Percentiles rank a stretch among this genome's conserved stretches.
These are phyloP conservation scores for Pseudonaja textilis DNA, from an alignment of 2,113 vertebrate species.

Conservation along the genomic window DNA sequence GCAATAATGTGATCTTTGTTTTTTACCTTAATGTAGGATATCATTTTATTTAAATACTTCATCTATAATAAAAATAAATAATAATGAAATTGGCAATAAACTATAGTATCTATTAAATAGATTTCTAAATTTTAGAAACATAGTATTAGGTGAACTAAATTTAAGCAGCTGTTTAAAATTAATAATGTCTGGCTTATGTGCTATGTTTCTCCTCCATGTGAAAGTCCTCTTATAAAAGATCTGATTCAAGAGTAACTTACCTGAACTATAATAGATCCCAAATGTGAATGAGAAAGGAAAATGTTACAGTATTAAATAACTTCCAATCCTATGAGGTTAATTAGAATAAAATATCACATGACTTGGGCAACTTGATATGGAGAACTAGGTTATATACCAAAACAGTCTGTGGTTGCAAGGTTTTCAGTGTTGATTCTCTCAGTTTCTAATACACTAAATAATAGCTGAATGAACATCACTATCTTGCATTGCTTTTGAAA, in stretches of 20 bases:
- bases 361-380: background rate
- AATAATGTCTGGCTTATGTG: background rate
- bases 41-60: background rate
- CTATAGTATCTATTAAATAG: background rate
- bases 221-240: background rate
- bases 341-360: background rate
- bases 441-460: background rate
- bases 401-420: background rate
- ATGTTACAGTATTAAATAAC: background rate
- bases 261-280: background rate
- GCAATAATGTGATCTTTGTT: slow-evolving; percentile 14
- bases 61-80: background rate
- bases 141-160: background rate
- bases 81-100: slow-evolving; percentile 6
- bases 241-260: background rate
- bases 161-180: background rate
- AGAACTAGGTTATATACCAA: background rate
- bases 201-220: background rate
- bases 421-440: background rate
- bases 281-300: background rate
- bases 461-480: background rate
- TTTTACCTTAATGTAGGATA: background rate
- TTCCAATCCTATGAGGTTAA: background rate
- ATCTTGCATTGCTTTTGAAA: background rate
- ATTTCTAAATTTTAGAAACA: background rate